These are phyloP conservation scores for Chaenodraco wilsoni DNA, from an alignment of 2,797 vertebrate species.

Conservation along the genomic window DNA sequence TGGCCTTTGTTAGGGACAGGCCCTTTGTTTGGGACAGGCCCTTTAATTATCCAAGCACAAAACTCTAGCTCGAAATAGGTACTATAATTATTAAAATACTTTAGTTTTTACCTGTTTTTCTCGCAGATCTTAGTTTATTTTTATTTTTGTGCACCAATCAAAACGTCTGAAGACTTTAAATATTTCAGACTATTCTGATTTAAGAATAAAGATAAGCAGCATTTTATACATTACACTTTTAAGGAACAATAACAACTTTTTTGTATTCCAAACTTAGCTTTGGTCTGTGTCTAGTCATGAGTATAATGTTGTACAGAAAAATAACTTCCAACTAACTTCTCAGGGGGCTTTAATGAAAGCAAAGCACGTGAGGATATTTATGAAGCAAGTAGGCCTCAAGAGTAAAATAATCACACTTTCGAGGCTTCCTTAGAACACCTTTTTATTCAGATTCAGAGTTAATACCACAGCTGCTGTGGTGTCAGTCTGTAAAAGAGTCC, in stretches of 20 bases:
- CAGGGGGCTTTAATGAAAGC: neutral
- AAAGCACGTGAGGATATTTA: neutral
- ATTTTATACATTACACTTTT: neutral
- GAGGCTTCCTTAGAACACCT: conserved; percentile 67
- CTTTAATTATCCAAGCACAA: too few species aligned
- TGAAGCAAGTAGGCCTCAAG: neutral
- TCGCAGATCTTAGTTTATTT: neutral
- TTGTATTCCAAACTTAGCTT: neutral
- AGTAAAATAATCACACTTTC: conserved; percentile 52
- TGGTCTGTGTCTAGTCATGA: neutral
- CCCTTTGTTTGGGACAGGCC: too few species aligned
- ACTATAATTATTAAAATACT: too few species aligned
- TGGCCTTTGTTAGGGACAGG: too few species aligned
- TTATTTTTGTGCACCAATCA: too few species aligned
- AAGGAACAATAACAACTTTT: neutral
- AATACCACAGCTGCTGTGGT: conserved; percentile 70
- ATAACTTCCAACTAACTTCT: neutral
- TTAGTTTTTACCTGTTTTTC: neutral
- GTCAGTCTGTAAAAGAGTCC: conserved; percentile 69
- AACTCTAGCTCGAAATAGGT: too few species aligned
- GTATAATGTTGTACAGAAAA: neutral
- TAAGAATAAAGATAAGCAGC: neutral
- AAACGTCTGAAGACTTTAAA: neutral
- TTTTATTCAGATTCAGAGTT: conserved; percentile 73
- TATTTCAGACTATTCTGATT: neutral